Percentiles rank a stretch among this genome's conserved stretches.
Evolutionary conservation across 2,113 vertebrate species (phyloP).

Genomic region (Rhinopomastus cyanomelas): DNA sequence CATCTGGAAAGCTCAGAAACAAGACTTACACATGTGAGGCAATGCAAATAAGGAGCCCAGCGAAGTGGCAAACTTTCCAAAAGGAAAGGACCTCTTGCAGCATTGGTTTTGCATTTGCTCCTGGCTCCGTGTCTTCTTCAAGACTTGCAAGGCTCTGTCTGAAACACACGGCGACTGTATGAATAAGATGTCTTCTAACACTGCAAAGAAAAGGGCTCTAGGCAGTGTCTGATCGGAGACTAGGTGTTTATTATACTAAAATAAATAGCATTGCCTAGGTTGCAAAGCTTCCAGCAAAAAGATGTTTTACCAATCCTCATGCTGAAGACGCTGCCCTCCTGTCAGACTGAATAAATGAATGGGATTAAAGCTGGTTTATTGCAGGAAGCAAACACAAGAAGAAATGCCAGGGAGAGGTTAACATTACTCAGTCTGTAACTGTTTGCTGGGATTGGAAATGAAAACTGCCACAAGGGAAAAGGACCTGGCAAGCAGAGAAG

Average conservation of each 20-base stretch:
- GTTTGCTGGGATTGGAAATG: neutral
- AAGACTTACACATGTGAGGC: neutral
- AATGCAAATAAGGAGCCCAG: neutral
- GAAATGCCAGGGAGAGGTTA: neutral
- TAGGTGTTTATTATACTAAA: slow-evolving; percentile 19
- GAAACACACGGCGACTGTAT: neutral
- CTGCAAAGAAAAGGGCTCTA: slow-evolving; percentile 13
- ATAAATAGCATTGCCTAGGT: slow-evolving; percentile 44
- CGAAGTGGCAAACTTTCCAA: neutral
- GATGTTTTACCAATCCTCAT: neutral
- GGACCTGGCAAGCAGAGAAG: neutral
- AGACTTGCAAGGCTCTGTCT: neutral
- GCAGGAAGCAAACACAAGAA: neutral
- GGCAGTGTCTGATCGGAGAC: slow-evolving; percentile 9
- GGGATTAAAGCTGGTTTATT: slow-evolving; percentile 12
- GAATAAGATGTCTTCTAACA: neutral
- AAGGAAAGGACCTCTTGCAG: neutral
- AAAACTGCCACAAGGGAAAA: neutral
- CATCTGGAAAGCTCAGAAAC: neutral
- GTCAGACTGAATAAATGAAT: slow-evolving; percentile 13
- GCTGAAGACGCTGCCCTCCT: neutral
- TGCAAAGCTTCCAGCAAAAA: slow-evolving; percentile 26
- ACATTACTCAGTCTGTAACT: neutral
- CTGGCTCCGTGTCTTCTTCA: neutral
- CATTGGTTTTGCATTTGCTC: neutral